Evolutionary conservation across 2,888 invertebrate species (phyloP), one percentile per base, ranked within the genome.

Genomic region (Lasioglossum oenotherae): DNA sequence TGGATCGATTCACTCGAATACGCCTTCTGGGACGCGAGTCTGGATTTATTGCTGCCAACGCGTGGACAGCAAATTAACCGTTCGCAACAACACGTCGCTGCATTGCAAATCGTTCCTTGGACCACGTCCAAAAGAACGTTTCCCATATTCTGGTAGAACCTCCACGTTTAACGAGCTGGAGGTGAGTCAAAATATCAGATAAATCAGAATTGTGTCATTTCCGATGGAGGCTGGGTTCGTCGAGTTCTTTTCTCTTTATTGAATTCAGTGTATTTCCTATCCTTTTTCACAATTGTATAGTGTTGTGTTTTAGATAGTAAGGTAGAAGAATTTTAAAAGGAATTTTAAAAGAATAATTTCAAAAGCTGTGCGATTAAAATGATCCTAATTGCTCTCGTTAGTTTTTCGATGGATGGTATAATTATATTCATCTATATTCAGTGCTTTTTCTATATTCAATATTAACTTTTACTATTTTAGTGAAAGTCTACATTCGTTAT

Each of bases 1-100:
- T 80, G 84, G 79, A 80, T 78, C 85, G 82, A 79, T 81, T 81
- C 60, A 64, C 80, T 78, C 60, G 82, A 73, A 79, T 76, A 81
- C 73, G 67, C 80, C 85, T 85, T 80, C 53, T 49, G 80, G 85
- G 74, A 80, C 23, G 41, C 23, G 27, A 14, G 73, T 31, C 31
- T 46, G 69, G 41, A 60, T 82, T 67, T 57, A 73, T 53, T 72
- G 71, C 46, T 35, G 53, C 41, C 57, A 31, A n/a, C 69, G 6
- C 69, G 84, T 46, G 67, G 74, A 83, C 74, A 49, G 46, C 10
- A 44, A 60, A 41, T 83, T 73, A 82, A 82, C 64, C 81, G 82
- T 81, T 67, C 49, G 41, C 49, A 19, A 44, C n/a, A 35, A 79
- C 23, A 19, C 60, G 44, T 69, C n/a, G 16, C 74, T 12, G 23